Conservation (phyloP, 2,113 vertebrate genomes). For the Spermophilus dauricus region DNA sequence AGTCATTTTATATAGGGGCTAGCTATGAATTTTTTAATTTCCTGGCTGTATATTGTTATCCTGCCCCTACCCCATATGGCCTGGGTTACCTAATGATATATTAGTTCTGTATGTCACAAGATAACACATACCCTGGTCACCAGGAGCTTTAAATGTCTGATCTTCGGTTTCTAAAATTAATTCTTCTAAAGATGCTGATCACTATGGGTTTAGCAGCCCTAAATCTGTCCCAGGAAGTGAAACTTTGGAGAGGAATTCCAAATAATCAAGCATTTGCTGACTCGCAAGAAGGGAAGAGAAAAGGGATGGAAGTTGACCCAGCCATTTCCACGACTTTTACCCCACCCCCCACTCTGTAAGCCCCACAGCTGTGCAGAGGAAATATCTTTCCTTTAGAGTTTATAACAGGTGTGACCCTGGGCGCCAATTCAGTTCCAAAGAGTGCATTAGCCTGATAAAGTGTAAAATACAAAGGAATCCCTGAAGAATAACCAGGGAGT, state of each 20-base stretch:
- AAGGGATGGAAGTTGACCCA: background rate
- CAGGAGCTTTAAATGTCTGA: background rate
- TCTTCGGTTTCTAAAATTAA: slow-evolving; percentile 39
- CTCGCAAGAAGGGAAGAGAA: background rate
- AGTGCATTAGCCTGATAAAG: background rate
- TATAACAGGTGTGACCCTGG: background rate
- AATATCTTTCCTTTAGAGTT: slow-evolving; percentile 5
- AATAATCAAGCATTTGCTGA: slow-evolving; percentile 50
- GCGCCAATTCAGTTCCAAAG: background rate
- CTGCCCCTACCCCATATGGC: background rate
- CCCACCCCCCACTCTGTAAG: background rate
- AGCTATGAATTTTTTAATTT: background rate
- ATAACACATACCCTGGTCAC: background rate
- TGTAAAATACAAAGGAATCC: background rate
- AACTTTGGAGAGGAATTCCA: slow-evolving; percentile 61
- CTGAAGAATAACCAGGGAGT: background rate
- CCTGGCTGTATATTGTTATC: background rate
- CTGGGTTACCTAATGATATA: background rate
- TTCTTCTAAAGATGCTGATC: slow-evolving; percentile 44
- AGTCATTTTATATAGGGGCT: background rate
- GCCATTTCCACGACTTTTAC: background rate
- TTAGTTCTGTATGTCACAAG: slow-evolving; percentile 8
- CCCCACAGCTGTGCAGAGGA: slow-evolving; percentile 33
- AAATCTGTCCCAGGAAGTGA: slow-evolving; percentile 61
- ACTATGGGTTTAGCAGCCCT: background rate